Evolutionary conservation across 1,140 invertebrate species (phyloP), one percentile per base, ranked within the genome.

Genomic region (Homalodisca vitripennis): DNA sequence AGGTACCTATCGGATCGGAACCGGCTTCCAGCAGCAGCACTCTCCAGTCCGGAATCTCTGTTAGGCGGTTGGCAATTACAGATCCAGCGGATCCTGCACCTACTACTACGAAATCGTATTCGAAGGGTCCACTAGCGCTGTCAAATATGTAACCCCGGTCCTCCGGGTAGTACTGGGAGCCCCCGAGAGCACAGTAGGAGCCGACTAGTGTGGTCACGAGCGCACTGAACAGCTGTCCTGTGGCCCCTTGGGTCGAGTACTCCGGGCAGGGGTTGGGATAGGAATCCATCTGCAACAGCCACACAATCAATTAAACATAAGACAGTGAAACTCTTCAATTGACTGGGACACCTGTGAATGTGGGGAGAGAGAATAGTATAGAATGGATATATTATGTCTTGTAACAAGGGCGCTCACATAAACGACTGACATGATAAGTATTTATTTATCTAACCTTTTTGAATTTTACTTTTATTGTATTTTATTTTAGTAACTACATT

Each of bases 11-110:
- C 12, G 89, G 88, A 34, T 90, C 87, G 1, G 84, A 85, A 0
- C 91, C 91, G 2, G 90, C 90, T 81, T 93, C 91, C 48, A 92
- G 73, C 0, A 92, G 78, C 6, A 92, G 77, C 10, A 92, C 80
- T 73, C 74, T 82, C 81, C 83, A 84, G 29, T 82, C 53, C n/a
- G 74, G 68, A 27, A 82, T 75, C 74, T 86, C 85, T 32, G 82
- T 80, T 27, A 90, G 76, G 47, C 88, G 76, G 74, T 84, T 87
- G 1, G 88, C 88, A 29, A 90, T 69, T 29, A 89, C 88, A 74
- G 84, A 85, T 32, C 88, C 88, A 1, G 87, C 86, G 32, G 87
- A 87, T 70, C 88, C 84, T 1, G 80, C 82, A 0, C 85, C 86
- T n/a, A 87, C 81, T 2, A 86, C 77, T 55, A 86, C 81, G 31